Evolutionary conservation across 2,888 invertebrate genomes (phyloP).

Genomic region (Erebia epiphron): DNA sequence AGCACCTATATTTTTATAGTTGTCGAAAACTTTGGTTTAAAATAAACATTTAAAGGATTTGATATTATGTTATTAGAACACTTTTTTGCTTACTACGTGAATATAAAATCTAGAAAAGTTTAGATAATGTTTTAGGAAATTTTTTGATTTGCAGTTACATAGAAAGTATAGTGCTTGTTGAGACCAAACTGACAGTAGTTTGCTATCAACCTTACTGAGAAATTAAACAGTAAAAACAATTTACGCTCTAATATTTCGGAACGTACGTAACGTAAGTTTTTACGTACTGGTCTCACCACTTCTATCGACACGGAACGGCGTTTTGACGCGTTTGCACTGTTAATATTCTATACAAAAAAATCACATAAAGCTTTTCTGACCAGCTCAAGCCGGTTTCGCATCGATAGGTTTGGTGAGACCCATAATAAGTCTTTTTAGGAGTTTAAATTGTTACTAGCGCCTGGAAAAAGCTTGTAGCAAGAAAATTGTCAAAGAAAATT

Average conservation of each 20-base stretch:
- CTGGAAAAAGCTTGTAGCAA: slow-evolving; percentile 17
- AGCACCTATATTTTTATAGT: slow-evolving; percentile 37
- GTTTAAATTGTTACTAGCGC: background rate
- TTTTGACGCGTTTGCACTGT: too few species aligned
- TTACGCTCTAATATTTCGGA: background rate
- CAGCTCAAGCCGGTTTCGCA: too few species aligned
- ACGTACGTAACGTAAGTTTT: background rate
- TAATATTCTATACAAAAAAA: too few species aligned
- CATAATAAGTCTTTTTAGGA: background rate
- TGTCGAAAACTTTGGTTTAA: slow-evolving; percentile 23
- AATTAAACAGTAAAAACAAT: background rate
- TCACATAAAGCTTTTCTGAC: too few species aligned
- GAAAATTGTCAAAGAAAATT: background rate
- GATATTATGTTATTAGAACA: background rate
- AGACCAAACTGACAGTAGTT: background rate
- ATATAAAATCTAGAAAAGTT: background rate
- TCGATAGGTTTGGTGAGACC: too few species aligned
- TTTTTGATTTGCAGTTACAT: background rate
- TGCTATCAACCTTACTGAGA: background rate
- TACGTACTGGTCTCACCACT: too few species aligned
- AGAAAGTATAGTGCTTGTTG: background rate
- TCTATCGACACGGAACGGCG: too few species aligned
- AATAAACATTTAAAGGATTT: background rate
- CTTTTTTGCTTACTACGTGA: background rate
- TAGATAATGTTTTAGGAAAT: background rate